Conservation (phyloP, 2,113 vertebrate species). For the Otolemur garnettii region DNA sequence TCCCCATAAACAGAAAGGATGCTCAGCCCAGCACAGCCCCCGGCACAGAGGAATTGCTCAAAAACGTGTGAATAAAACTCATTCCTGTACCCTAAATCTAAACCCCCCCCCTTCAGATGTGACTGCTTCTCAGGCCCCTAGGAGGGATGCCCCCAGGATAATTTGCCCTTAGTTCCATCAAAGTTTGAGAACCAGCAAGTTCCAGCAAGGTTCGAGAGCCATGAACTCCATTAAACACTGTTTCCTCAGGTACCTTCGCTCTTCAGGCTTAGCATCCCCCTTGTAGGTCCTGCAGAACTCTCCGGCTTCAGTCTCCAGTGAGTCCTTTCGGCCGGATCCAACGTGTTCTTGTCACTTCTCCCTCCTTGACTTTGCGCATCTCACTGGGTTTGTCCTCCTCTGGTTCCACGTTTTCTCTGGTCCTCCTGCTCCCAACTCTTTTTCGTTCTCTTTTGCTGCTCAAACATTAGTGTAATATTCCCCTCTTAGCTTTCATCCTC, state of each 20-base stretch:
- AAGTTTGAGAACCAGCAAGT: too few relatives aligned
- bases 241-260: neutral
- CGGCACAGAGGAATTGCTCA: neutral
- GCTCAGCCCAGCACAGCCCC: neutral
- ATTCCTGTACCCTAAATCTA: neutral
- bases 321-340: too few relatives aligned
- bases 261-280: rapidly evolving
- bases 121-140: neutral
- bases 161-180: too few relatives aligned
- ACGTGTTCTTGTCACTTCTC: neutral
- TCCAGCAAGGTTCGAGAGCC: too few relatives aligned
- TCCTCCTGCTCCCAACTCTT: neutral
- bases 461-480: neutral
- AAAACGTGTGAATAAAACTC: neutral
- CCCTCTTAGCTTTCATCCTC: neutral
- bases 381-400: neutral
- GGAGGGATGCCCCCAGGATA: neutral
- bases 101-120: neutral
- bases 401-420: neutral
- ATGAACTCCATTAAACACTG: neutral
- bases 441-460: neutral
- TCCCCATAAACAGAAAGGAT: neutral
- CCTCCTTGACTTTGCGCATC: neutral
- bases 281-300: neutral
- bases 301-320: neutral